Conservation (phyloP, 2,113 vertebrate species). For the Poeciliopsis occidentalis region DNA sequence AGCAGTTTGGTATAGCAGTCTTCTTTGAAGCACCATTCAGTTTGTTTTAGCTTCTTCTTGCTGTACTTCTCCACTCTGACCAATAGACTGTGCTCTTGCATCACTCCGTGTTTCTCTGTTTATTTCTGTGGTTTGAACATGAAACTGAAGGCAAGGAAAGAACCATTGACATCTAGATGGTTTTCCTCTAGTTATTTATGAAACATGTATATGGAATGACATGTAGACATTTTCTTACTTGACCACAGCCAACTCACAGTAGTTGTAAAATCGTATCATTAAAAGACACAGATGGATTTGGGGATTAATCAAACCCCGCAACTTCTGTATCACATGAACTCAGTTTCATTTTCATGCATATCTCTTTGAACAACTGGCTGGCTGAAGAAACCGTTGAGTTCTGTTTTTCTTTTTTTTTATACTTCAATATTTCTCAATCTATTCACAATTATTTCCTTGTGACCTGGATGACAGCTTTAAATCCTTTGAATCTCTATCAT, state of each 20-base stretch:
- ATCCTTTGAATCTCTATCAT: constrained; percentile 46
- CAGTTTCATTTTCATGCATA: constrained; percentile 11
- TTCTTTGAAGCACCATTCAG: background rate
- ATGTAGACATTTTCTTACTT: constrained; percentile 23
- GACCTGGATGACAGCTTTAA: constrained; percentile 30
- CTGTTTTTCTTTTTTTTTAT: constrained; percentile 6
- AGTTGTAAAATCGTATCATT: background rate
- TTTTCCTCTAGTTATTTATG: background rate
- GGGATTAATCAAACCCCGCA: constrained; percentile 11
- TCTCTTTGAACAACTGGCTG: constrained; percentile 26
- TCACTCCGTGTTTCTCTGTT: background rate
- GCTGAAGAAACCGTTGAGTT: constrained; percentile 25
- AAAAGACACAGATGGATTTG: constrained; percentile 12
- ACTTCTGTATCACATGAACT: constrained; percentile 1
- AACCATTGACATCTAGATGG: constrained; percentile 9
- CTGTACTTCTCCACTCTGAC: constrained; percentile 45
- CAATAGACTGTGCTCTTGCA: constrained; percentile 64
- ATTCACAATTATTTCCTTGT: constrained; percentile 24
- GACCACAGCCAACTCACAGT: constrained; percentile 3
- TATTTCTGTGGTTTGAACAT: constrained; percentile 31
- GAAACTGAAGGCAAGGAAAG: constrained; percentile 49
- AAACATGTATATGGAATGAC: constrained; percentile 21
- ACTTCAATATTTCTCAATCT: constrained; percentile 12
- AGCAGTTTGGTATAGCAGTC: background rate
- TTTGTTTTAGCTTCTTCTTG: background rate